phyloP scores from a whole-genome alignment of 2,797 vertebrate species.

The Picus viridis region DNA sequence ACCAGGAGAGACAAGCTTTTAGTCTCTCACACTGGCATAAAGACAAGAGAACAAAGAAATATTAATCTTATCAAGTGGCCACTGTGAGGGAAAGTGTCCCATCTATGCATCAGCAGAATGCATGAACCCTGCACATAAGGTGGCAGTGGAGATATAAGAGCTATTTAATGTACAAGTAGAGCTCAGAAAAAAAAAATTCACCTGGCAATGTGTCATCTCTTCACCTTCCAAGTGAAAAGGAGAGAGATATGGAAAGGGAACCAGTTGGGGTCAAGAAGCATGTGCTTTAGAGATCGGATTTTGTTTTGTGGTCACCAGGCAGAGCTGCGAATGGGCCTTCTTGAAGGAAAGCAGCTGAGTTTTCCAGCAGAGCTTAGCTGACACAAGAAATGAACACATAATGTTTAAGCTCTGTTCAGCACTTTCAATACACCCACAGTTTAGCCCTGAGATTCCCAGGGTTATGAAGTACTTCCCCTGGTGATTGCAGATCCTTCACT shows the following conservation, averaged over 20 bases:
- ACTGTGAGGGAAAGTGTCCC: background rate
- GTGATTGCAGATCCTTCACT: background rate
- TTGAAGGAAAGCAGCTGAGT: background rate
- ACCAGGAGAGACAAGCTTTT: too few species aligned
- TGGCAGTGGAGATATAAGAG: background rate
- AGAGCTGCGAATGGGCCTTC: background rate
- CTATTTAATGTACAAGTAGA: fast-evolving
- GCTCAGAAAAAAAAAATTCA: background rate
- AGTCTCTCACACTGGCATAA: background rate
- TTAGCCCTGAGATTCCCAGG: background rate
- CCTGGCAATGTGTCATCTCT: background rate
- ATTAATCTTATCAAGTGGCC: background rate
- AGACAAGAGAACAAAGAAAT: background rate
- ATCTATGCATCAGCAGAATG: background rate
- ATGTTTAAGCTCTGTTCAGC: background rate
- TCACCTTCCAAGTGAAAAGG: background rate
- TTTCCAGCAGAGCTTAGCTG: background rate
- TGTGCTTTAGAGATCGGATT: background rate
- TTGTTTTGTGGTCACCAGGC: background rate
- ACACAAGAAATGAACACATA: background rate
- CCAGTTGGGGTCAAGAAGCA: fast-evolving
- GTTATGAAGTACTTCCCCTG: background rate
- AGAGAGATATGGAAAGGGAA: background rate
- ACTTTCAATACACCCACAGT: background rate
- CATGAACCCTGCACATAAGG: background rate